Base-by-base conservation (phyloP, 1,140 invertebrate genomes). In the Contarinia nasturtii region DNA sequence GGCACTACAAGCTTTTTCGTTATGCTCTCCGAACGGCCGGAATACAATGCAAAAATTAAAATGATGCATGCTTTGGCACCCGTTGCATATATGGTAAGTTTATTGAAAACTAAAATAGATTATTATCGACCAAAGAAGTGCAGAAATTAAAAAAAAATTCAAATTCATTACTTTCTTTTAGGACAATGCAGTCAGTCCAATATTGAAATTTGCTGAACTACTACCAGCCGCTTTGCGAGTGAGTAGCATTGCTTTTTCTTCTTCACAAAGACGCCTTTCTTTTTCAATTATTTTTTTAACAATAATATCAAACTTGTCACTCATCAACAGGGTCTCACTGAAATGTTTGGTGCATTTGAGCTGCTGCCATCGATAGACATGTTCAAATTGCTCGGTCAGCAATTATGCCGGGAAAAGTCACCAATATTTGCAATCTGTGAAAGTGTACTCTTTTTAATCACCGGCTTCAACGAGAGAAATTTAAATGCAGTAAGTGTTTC, bases 61-160 rank as follows among this genome's bases (percentile, higher is more conserved):
- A 18, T 59, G 47, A 70, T 72, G 68, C 68, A 80, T 45, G 73
- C 75, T 34, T 62, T 84, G 47, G 80, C 75, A 12, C 81, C 80
- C 2, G 66, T 65, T 3, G 66, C 66, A 0, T 69, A 63, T 47
- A 57, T 64, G 42, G 43, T 11, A 40, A 40, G 12, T 12, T 14
- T 27, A 20, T n/a, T n/a, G n/a, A n/a, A n/a, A n/a, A n/a, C n/a
- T n/a, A n/a, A n/a, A n/a, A n/a, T n/a, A n/a, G n/a, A n/a, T n/a
- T n/a, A n/a, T n/a, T n/a, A n/a, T n/a, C n/a, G n/a, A n/a, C n/a
- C n/a, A n/a, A n/a, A n/a, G n/a, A n/a, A n/a, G n/a, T n/a, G n/a
- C n/a, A n/a, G n/a, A n/a, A n/a, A n/a, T n/a, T n/a, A n/a, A n/a
- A n/a, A n/a, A n/a, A n/a, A n/a, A n/a, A n/a, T n/a, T n/a, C n/a